Percentiles rank a stretch among this genome's conserved stretches.
These are phyloP conservation scores for Helarctos malayanus DNA, from an alignment of 2,797 vertebrate genomes.

Conservation along the genomic window DNA sequence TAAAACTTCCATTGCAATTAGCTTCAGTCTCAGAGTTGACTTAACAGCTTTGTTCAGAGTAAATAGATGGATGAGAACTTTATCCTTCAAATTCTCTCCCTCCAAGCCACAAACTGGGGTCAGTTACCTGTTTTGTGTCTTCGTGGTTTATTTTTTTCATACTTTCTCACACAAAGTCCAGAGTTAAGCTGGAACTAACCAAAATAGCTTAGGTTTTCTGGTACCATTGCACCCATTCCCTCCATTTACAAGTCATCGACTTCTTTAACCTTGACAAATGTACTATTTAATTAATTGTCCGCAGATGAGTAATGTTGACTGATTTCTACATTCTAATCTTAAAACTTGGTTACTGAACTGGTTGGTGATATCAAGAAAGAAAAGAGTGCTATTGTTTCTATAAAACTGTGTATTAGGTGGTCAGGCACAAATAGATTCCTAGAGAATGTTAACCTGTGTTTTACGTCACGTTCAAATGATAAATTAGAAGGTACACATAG, in stretches of 20 bases:
- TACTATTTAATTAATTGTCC: not conserved
- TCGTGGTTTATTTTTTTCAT: not conserved
- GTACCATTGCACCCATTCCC: not conserved
- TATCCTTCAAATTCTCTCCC: not conserved
- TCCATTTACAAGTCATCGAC: not conserved
- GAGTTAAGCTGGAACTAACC: not conserved
- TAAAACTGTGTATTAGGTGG: not conserved
- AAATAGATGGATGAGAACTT: not conserved
- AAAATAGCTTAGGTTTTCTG: not conserved
- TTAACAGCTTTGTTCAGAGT: slow-evolving; percentile 41
- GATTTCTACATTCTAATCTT: not conserved
- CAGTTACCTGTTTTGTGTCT: not conserved
- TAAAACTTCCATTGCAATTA: slow-evolving; percentile 61
- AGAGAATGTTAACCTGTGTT: not conserved
- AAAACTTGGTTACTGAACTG: not conserved
- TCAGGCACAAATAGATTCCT: not conserved
- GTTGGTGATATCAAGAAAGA: not conserved
- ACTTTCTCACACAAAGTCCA: not conserved
- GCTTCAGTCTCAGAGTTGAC: slow-evolving; percentile 15
- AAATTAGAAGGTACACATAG: not conserved
- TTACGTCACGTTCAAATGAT: not conserved
- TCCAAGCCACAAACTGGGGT: not conserved
- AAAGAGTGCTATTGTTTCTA: not conserved
- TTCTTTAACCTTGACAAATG: slow-evolving; percentile 12
- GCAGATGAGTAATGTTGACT: not conserved